Base-by-base conservation (phyloP, 2,797 vertebrate genomes). In the Lepus townsendii region DNA sequence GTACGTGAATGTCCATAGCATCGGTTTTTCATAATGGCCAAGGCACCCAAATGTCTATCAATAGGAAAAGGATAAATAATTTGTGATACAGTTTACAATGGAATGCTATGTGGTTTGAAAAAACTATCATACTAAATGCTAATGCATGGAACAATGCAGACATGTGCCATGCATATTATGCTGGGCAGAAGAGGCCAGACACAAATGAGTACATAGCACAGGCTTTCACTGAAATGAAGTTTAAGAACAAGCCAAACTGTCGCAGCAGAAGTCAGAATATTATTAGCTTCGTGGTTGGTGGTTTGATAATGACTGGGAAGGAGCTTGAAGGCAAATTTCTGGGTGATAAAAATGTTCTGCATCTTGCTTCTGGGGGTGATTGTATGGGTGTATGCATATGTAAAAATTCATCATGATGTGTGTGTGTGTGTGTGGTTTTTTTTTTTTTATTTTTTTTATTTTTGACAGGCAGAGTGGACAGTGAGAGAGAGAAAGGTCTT, bases 171-270 rank as follows among this genome's bases (percentile, higher is more conserved):
- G 52, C 69, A 16, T 9, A 47, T 69, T 68, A 63, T 77, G 32
- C 38, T 50, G 30, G 54, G 27, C 9, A 13, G 89, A 93, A 86
- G 63, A 88, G 71, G 30, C 27, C 52, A 83, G 80, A 84, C 42
- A 57, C 16, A 71, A 76, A 73, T 30, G 30, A 73, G 47, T 72
- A 73, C 14, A 3, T 72, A 19, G 7, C 66, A 17, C 27, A 26
- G 27, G 50, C 80, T 77, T 78, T 86, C 79, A 91, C 57, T 60
- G 60, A 93, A 22, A 60, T 89, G 27, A 93, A 91, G 30, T 62
- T 88, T 8, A 78, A 88, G 75, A 83, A 82, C 24, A 87, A 80
- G 47, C 10, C 65, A 50, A 85, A 78, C 0, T 26, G 47, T 65
- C 52, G 26, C 47, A 65, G 69, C 27, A 83, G 32, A 94, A 86